Evolutionary conservation across 2,888 invertebrate species (phyloP).

Genomic region (Argynnis bischoffii): DNA sequence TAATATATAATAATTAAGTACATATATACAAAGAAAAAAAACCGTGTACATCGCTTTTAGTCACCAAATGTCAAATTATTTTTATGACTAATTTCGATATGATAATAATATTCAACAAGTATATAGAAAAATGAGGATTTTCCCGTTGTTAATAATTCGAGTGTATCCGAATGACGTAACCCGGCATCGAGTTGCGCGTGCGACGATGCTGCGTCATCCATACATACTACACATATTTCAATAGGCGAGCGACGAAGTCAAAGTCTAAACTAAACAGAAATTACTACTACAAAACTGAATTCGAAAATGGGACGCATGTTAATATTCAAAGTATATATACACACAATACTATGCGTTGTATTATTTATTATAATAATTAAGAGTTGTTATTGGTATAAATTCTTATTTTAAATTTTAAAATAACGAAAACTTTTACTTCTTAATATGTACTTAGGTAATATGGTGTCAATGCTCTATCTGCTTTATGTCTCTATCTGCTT

Average conservation of each 20-base stretch:
- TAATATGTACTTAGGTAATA: too few relatives aligned
- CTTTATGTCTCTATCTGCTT: too few relatives aligned
- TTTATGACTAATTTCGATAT: background rate
- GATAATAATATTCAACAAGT: background rate
- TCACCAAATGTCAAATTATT: background rate
- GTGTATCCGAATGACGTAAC: slow-evolving; percentile 33
- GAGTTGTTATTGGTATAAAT: too few relatives aligned
- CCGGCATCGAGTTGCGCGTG: slow-evolving; percentile 29
- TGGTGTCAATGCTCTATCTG: too few relatives aligned
- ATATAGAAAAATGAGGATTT: slow-evolving; percentile 21
- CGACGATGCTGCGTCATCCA: slow-evolving; percentile 27
- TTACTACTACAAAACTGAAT: slow-evolving; percentile 1
- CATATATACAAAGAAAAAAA: too few relatives aligned
- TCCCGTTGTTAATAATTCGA: slow-evolving; percentile 21
- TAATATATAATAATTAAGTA: too few relatives aligned
- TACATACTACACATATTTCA: slow-evolving; percentile 10
- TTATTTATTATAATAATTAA: too few relatives aligned
- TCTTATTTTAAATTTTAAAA: too few relatives aligned
- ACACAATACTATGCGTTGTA: background rate
- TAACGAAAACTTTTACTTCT: too few relatives aligned
- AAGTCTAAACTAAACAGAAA: slow-evolving; percentile 20
- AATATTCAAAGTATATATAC: background rate
- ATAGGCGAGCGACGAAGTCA: slow-evolving; percentile 23
- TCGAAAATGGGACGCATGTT: background rate
- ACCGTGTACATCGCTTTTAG: too few relatives aligned